Evolutionary conservation across 2,888 invertebrate genomes (phyloP), one percentile per base, ranked within the genome.

Genomic region (Imbricaverruca yamaguchii): DNA sequence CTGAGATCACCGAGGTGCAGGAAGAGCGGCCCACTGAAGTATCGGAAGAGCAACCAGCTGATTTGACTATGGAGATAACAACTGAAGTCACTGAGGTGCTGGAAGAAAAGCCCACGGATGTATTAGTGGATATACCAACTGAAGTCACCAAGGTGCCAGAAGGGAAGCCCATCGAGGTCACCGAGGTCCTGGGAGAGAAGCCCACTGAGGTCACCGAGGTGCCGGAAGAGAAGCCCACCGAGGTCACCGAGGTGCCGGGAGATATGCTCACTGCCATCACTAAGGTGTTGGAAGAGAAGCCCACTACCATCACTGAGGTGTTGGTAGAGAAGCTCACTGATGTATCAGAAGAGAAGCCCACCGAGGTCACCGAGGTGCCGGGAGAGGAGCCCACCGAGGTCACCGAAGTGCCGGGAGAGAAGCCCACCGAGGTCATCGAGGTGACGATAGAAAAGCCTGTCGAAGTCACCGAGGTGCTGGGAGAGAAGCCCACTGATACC

Each of bases 81-180:
- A 18, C 18, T 61, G 61, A 61, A 21, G 61, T 61, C 18, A 61
- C 61, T 1, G 18, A 61, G 18, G 61, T 61, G 39, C 39, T 39
- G 39, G 39, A 39, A 39, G 39, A 39, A 39, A 39, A 39, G 39
- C 39, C 39, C 4, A 39, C 39, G 1, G 39, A 39, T 39, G 39
- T 39, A 39, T 39, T 39, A n/a, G 21, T n/a, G 74, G 83, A 80
- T 7, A 39, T 59, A 21, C 74, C 65, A 21, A 53, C 80, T 63
- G n/a, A 80, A 23, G 53, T 80, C 23, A n/a, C 25, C 18, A 79
- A 82, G n/a, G 81, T 69, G 15, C 53, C 21, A 2, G 63, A 63
- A 21, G 61, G 8, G 61, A 13, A 63, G 23, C n/a, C 65, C 7
- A 13, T 12, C 8, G 8, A 65, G 10, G 65, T n/a, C 3, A 65